Base-by-base conservation (phyloP, 2,888 invertebrate genomes). In the Teleiodes luculella region DNA sequence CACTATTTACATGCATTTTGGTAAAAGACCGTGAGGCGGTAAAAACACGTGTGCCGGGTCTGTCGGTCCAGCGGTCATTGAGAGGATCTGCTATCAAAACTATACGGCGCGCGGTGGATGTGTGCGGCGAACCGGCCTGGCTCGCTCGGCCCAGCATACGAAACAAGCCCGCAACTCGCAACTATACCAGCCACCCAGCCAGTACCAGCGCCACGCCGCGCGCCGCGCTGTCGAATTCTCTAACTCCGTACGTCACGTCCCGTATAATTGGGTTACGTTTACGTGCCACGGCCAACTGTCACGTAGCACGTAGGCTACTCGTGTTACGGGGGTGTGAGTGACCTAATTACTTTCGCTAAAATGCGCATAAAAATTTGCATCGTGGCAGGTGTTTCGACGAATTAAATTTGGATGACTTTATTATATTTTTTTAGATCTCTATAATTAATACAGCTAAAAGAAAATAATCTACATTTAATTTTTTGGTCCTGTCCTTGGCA, bases 41-140 rank as follows among this genome's bases (percentile, higher is more conserved):
- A 68, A 66, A 71, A 72, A 86, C 91, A 90, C 91, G 91, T 91
- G 91, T 91, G 90, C 79, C 86, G 84, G 76, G 87, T 80, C 86
- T 83, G 87, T 89, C 91, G 91, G 91, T 91, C 91, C 90, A 91
- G 90, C 91, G 92, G 92, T 92, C 92, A 92, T 92, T 92, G 92
- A 91, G 72, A 67, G 81, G 79, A 78, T 76, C 80, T 76, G 81
- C 80, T 80, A 78, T 81, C 83, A 80, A 78, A 80, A 80, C 80
- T 83, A 82, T 79, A 81, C 79, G 74, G 76, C 66, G 64, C 65
- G 66, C 74, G 64, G 73, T 80, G 78, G 79, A 78, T 86, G 86
- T 83, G 82, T 79, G 82, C 80, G 81, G 77, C 73, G 78, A 80
- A 86, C 84, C 83, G 81, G 85, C 81, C 83, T 76, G 76, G 76